These are phyloP conservation scores for Coboldia fuscipes DNA, from an alignment of 1,140 invertebrate genomes.

Conservation along the genomic window DNA sequence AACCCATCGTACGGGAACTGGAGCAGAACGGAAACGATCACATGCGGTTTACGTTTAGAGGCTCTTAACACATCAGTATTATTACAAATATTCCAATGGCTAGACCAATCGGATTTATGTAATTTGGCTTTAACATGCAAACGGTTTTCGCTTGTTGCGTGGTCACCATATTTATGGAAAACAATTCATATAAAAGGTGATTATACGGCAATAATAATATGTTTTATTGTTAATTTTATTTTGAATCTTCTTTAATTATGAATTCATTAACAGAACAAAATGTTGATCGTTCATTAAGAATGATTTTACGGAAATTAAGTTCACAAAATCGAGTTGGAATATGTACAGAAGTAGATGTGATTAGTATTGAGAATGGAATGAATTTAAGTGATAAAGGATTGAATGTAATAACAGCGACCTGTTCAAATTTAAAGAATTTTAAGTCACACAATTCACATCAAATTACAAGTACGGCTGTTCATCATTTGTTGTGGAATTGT, in stretches of 20 bases:
- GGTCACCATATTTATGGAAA: slow-evolving; percentile 59
- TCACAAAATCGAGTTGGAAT: slow-evolving; percentile 30
- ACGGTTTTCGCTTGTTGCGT: slow-evolving; percentile 59
- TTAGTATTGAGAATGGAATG: slow-evolving; percentile 48
- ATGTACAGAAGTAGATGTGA: slow-evolving; percentile 34
- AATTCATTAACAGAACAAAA: no score
- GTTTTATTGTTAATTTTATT: no score
- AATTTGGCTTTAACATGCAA: slow-evolving; percentile 58
- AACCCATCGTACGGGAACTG: slow-evolving; percentile 13
- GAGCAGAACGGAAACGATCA: slow-evolving; percentile 2
- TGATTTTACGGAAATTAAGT: slow-evolving; percentile 34
- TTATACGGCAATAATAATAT: neutral
- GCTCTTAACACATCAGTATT: no score
- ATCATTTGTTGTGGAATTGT: slow-evolving; percentile 39
- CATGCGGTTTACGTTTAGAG: no score
- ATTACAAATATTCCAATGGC: slow-evolving; percentile 43
- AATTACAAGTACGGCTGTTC: slow-evolving; percentile 24
- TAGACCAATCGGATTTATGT: slow-evolving; percentile 59
- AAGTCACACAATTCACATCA: no score
- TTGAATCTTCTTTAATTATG: no score
- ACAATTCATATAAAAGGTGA: slow-evolving; percentile 35
- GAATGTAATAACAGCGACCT: no score
- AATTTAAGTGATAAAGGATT: slow-evolving; percentile 49
- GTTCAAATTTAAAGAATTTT: no score
- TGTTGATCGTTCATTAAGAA: slow-evolving; percentile 44